Evolutionary conservation across 2,888 invertebrate species (phyloP).

Genomic region (Yponomeuta sedellus): DNA sequence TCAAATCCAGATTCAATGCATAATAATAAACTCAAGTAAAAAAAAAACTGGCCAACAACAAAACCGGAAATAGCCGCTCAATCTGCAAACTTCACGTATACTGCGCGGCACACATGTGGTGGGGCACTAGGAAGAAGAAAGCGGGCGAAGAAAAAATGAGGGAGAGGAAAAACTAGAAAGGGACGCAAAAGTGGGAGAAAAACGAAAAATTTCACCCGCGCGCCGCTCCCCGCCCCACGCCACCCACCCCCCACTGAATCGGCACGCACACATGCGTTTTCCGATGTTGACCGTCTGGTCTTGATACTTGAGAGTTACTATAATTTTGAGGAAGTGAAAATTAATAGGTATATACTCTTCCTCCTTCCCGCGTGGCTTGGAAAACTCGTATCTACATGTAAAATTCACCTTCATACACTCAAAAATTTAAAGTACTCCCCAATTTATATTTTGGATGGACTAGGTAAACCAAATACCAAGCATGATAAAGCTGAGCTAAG

Average conservation of each 20-base stretch:
- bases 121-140: conserved; percentile 75
- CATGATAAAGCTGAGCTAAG: too few relatives aligned
- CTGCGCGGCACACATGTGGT: conserved; percentile 72
- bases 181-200: conserved; percentile 77
- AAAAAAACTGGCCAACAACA: neutral
- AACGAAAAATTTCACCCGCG: conserved; percentile 72
- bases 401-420: too few relatives aligned
- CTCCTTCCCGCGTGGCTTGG: neutral
- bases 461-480: too few relatives aligned
- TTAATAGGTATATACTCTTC: neutral
- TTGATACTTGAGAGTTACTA: conserved; percentile 44
- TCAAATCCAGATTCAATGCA: too few relatives aligned
- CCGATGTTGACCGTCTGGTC: conserved; percentile 25
- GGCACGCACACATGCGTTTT: conserved; percentile 64
- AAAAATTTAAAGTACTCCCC: too few relatives aligned
- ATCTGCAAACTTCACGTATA: conserved; percentile 36
- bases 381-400: too few relatives aligned
- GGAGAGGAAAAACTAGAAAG: conserved; percentile 73
- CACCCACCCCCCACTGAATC: conserved; percentile 37
- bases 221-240: conserved; percentile 29
- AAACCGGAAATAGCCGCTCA: conserved; percentile 54
- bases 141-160: conserved; percentile 75
- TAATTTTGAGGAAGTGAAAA: neutral
- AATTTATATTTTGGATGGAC: too few relatives aligned
- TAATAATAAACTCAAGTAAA: neutral